Percentiles rank a stretch among this genome's conserved stretches.
These are phyloP conservation scores for Setophaga kirtlandii DNA, from an alignment of 2,113 vertebrate genomes.

Conservation along the genomic window DNA sequence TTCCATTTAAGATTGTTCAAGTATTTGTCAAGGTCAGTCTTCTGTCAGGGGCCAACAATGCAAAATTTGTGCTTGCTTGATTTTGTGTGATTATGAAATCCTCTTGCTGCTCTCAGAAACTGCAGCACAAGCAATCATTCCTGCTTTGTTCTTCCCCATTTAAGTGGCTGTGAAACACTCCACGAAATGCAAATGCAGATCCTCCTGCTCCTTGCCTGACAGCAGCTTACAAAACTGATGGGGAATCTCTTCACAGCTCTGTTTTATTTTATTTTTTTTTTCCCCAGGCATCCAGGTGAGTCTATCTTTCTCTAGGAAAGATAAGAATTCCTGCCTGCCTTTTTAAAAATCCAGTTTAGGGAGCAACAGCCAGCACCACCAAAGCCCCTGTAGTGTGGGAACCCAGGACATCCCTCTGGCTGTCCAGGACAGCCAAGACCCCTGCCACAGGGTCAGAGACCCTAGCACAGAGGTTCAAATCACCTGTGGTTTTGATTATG, in stretches of 20 bases:
- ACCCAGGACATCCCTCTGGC: too few species aligned
- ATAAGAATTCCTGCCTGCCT: not conserved
- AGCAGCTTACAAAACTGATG: not conserved
- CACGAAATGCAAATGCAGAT: not conserved
- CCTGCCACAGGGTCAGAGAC: too few species aligned
- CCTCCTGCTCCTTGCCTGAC: not conserved
- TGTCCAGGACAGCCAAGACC: too few species aligned
- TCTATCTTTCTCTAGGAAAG: not conserved
- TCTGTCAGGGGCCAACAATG: not conserved
- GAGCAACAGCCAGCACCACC: not conserved
- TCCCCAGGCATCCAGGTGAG: not conserved
- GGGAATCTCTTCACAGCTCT: not conserved
- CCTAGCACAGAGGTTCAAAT: too few species aligned
- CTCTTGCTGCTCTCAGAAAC: not conserved
- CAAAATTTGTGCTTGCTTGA: not conserved
- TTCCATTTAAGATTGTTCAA: not conserved
- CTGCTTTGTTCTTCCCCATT: not conserved
- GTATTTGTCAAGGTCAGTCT: not conserved
- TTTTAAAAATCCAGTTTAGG: not conserved
- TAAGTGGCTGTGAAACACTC: not conserved
- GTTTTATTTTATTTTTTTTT: not conserved
- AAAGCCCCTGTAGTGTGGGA: accelerated
- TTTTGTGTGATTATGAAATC: not conserved
- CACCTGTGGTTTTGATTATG: too few species aligned
- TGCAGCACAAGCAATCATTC: not conserved